Conservation (phyloP, 2,797 vertebrate genomes). For the Hapalemur alaotrensis region DNA sequence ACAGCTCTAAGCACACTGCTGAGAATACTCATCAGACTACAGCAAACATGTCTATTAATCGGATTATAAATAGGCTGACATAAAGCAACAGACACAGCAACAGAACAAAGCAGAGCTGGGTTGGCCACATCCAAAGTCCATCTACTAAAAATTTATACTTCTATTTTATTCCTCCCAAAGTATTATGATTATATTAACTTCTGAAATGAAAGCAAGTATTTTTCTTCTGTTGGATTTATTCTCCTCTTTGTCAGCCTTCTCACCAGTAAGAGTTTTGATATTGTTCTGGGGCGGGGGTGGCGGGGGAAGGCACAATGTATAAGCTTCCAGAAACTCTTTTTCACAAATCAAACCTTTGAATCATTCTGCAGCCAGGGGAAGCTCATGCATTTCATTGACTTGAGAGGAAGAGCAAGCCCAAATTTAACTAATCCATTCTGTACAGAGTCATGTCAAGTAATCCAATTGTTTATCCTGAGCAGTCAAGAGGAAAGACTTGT, state of each 20-base stretch:
- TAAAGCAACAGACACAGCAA: background rate
- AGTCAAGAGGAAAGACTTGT: constrained; percentile 78
- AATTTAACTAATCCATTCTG: constrained; percentile 63
- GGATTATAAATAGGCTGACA: background rate
- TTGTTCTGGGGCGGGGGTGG: background rate
- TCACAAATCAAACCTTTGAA: constrained; percentile 40
- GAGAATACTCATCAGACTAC: background rate
- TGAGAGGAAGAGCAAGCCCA: constrained; percentile 32
- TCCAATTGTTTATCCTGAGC: constrained; percentile 71
- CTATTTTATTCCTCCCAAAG: background rate
- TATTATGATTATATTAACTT: constrained; percentile 12
- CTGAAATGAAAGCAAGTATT: constrained; percentile 27
- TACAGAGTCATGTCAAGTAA: constrained; percentile 69
- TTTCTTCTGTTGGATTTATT: background rate
- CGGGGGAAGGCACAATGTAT: background rate
- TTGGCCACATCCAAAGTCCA: background rate
- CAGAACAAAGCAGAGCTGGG: background rate
- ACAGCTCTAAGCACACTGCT: background rate
- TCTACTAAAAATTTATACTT: background rate
- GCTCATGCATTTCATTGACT: constrained; percentile 38
- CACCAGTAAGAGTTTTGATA: background rate
- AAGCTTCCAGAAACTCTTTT: background rate
- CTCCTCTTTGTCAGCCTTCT: background rate
- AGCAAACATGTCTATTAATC: background rate
- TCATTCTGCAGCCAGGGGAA: background rate